These are phyloP conservation scores for Plemyria rubiginata DNA, from an alignment of 2,888 invertebrate genomes.

Conservation along the genomic window DNA sequence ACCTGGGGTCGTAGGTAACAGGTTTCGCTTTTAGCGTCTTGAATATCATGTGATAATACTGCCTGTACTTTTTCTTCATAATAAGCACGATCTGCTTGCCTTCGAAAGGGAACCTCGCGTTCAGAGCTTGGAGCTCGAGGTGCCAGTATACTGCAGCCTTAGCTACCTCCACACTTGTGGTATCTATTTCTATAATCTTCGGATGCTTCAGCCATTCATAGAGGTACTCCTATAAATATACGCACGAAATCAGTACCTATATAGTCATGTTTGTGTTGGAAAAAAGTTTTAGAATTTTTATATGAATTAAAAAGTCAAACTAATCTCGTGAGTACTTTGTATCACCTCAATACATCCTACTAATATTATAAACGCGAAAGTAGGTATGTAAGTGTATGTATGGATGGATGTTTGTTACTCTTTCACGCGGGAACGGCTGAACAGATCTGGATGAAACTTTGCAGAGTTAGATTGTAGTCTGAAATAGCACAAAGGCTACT, in stretches of 20 bases:
- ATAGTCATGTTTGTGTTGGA: too few species aligned
- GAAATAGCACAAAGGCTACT: too few species aligned
- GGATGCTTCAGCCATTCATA: slow-evolving; percentile 81
- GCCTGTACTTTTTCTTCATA: slow-evolving; percentile 79
- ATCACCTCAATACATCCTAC: too few species aligned
- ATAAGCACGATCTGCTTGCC: slow-evolving; percentile 78
- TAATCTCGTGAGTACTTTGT: too few species aligned
- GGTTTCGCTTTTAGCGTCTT: slow-evolving; percentile 77
- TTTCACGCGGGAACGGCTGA: too few species aligned
- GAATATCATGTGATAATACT: slow-evolving; percentile 81
- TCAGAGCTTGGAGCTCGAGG: slow-evolving; percentile 61
- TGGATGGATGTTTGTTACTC: too few species aligned
- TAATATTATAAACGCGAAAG: too few species aligned
- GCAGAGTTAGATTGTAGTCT: too few species aligned
- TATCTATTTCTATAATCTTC: slow-evolving; percentile 74
- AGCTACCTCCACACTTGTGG: slow-evolving; percentile 75
- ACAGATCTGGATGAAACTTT: too few species aligned
- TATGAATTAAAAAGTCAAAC: too few species aligned
- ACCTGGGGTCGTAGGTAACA: slow-evolving; percentile 79
- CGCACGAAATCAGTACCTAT: neutral
- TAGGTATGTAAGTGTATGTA: too few species aligned
- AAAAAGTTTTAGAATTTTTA: too few species aligned
- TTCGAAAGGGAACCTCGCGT: slow-evolving; percentile 72
- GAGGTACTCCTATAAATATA: slow-evolving; percentile 64
- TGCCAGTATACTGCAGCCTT: slow-evolving; percentile 80